A percentile compares a stretch with the other conserved stretches of the same genome.
Conservation (phyloP, 2,797 vertebrate genomes). For the Syngnathus acus region DNA sequence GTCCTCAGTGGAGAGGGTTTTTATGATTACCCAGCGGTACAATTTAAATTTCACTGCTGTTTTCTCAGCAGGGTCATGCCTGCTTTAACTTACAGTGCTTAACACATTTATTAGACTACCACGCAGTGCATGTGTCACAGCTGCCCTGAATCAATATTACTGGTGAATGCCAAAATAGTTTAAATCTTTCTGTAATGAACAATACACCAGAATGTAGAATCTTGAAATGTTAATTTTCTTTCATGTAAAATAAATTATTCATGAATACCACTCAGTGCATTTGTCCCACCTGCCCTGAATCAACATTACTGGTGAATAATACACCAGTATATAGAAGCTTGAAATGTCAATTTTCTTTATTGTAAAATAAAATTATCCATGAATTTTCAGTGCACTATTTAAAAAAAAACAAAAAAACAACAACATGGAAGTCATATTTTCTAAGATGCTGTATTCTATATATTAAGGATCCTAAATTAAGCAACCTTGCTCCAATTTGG, state of each 20-base stretch:
- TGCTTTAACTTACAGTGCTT: conserved; percentile 2
- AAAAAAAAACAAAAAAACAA: not conserved
- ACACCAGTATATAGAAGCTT: not conserved
- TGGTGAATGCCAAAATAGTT: not conserved
- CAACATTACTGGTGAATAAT: not conserved
- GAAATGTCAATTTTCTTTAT: not conserved
- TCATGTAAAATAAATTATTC: no score
- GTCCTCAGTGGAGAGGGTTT: conserved; percentile 15
- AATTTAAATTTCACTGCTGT: conserved; percentile 27
- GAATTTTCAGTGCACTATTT: not conserved
- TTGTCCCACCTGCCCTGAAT: not conserved
- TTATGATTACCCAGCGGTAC: conserved; percentile 5
- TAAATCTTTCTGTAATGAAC: not conserved
- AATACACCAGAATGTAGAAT: not conserved
- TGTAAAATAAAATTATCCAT: not conserved
- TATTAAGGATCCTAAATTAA: not conserved
- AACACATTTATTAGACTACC: conserved; percentile 4
- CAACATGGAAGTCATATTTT: not conserved
- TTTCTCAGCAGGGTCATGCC: conserved; percentile 8
- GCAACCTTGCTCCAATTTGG: not conserved
- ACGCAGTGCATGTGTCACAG: conserved; percentile 9
- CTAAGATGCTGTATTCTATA: not conserved
- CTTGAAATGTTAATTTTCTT: not conserved
- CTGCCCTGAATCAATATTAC: not conserved
- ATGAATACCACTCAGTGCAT: conserved; percentile 3